A percentile compares a stretch with the other conserved stretches of the same genome.
phyloP scores from a whole-genome alignment of 2,888 invertebrate genomes.

The Nebria salina region DNA sequence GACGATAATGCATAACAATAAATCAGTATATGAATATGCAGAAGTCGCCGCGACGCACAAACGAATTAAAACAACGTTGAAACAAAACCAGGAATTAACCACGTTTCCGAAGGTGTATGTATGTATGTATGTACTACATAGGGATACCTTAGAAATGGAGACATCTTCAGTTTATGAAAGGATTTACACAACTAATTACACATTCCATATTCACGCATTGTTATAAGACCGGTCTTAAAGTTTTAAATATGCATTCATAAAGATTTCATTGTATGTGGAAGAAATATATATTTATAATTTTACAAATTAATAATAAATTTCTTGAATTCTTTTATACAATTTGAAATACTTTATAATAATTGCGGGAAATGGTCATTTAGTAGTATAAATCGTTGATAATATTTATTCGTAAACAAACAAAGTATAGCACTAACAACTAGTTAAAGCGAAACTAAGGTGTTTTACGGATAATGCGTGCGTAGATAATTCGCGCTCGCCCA shows the following conservation, averaged over 20 bases:
- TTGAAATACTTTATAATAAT: too few species aligned
- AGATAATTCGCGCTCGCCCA: neutral
- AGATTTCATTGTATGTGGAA: too few species aligned
- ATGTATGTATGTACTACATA: too few species aligned
- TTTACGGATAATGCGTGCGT: too few species aligned
- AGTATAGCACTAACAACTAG: neutral
- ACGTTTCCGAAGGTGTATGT: neutral
- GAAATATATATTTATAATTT: too few species aligned
- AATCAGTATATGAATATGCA: slow-evolving; percentile 57
- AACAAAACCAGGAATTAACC: neutral
- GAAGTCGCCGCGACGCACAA: slow-evolving; percentile 11
- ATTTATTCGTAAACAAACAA: too few species aligned
- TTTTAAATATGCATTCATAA: too few species aligned
- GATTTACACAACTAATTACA: slow-evolving; percentile 7
- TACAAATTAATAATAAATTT: too few species aligned
- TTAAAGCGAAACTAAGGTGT: neutral
- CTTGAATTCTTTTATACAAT: too few species aligned
- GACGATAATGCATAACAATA: slow-evolving; percentile 56
- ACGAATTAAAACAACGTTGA: slow-evolving; percentile 6
- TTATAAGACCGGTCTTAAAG: neutral
- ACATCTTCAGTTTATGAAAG: neutral
- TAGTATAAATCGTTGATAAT: too few species aligned
- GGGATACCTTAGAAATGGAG: neutral
- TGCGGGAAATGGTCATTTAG: too few species aligned
- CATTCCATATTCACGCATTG: neutral